These are phyloP conservation scores for Syritta pipiens DNA, from an alignment of 2,888 invertebrate genomes.

Conservation along the genomic window DNA sequence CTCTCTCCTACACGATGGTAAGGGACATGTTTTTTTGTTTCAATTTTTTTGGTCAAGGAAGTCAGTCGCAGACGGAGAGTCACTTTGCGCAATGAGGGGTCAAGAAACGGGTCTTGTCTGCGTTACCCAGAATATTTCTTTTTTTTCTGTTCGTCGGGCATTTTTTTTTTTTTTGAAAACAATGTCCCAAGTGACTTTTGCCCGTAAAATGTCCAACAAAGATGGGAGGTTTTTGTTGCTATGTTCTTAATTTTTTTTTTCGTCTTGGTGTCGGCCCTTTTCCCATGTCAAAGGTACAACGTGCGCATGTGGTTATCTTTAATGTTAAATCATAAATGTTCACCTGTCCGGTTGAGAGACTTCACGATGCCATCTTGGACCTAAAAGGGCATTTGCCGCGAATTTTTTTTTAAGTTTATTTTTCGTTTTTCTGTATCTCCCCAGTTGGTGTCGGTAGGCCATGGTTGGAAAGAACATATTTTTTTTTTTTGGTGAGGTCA, in stretches of 20 bases:
- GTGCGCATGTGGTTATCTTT: conserved; percentile 68
- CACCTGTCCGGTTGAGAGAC: conserved; percentile 59
- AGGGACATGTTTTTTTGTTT: conserved; percentile 45
- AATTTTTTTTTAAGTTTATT: conserved; percentile 10
- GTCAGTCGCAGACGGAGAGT: not conserved
- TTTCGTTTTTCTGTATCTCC: not conserved
- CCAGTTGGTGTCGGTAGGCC: conserved; percentile 19
- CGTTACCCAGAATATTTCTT: conserved; percentile 57
- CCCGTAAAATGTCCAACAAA: conserved; percentile 46
- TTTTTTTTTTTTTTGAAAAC: conserved; percentile 8
- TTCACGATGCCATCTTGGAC: conserved; percentile 21
- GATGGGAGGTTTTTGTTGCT: conserved; percentile 35
- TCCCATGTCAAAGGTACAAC: conserved; percentile 65
- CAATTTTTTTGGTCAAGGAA: too few species aligned
- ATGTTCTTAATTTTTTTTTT: conserved; percentile 19
- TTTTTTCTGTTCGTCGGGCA: conserved; percentile 18
- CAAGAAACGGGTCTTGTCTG: conserved; percentile 45
- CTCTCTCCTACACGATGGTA: conserved; percentile 31
- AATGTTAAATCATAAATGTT: conserved; percentile 67
- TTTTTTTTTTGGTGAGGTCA: conserved; percentile 38
- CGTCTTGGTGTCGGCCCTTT: conserved; percentile 45
- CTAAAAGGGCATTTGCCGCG: conserved; percentile 26
- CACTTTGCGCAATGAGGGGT: conserved; percentile 57
- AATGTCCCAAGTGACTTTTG: conserved; percentile 36
- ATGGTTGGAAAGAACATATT: conserved; percentile 1